Evolutionary conservation across 2,113 vertebrate species (phyloP).

Genomic region (Guaruba guarouba): DNA sequence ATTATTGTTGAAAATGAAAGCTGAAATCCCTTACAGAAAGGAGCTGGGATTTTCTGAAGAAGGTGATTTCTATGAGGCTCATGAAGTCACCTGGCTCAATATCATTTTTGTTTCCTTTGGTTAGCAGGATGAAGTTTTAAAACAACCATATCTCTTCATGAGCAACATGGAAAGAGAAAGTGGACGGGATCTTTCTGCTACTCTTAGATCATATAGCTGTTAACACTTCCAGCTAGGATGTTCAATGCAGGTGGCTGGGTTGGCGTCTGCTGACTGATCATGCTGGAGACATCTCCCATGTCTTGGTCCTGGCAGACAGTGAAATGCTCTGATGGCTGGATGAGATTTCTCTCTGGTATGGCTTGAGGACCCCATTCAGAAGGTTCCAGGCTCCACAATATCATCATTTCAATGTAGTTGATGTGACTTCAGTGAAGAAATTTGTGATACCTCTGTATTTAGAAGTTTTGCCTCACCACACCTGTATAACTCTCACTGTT

Average conservation of each 20-base stretch:
- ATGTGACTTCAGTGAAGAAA: not conserved
- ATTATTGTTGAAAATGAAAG: not conserved
- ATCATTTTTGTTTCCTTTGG: not conserved
- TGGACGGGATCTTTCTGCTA: not conserved
- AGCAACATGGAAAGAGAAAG: not conserved
- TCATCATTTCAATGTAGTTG: not conserved
- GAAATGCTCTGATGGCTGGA: not conserved
- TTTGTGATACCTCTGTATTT: not conserved
- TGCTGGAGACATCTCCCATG: not conserved
- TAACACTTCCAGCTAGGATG: not conserved
- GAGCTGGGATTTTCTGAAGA: not conserved
- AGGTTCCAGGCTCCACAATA: not conserved
- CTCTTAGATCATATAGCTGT: not conserved
- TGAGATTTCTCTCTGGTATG: not conserved
- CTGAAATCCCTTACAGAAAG: not conserved
- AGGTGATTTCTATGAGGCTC: accelerated
- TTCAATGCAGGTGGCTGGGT: accelerated
- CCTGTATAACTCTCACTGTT: not conserved
- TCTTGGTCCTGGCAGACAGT: not conserved
- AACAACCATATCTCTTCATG: not conserved
- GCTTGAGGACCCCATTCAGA: not conserved
- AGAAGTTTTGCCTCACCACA: not conserved
- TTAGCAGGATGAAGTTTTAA: not conserved
- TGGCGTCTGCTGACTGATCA: not conserved
- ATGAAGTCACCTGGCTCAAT: not conserved